Conservation (phyloP, 2,888 invertebrate species). For the Hemithea aestivaria region DNA sequence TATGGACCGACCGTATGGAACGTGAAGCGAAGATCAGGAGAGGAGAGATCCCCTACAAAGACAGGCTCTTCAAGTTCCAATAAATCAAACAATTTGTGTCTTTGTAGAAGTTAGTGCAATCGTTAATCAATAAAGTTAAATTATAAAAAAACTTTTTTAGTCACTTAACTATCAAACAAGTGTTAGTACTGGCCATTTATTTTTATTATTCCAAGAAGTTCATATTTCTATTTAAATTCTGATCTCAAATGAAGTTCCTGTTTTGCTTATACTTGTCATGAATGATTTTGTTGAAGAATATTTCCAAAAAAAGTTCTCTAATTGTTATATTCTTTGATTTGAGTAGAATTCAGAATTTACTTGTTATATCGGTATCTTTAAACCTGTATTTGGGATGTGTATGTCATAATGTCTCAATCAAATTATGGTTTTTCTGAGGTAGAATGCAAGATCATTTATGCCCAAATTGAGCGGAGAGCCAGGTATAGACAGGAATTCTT, state of each 20-base stretch:
- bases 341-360: too few relatives aligned
- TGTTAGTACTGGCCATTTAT: slow-evolving; percentile 1
- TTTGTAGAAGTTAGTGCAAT: slow-evolving; percentile 10
- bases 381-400: not conserved
- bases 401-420: slow-evolving; percentile 30
- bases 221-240: not conserved
- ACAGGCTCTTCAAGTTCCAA: slow-evolving; percentile 83
- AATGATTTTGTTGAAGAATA: too few relatives aligned
- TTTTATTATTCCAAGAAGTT: too few relatives aligned
- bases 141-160: slow-evolving; percentile 1
- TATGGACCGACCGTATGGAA: slow-evolving; percentile 72
- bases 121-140: slow-evolving; percentile 13
- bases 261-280: too few relatives aligned
- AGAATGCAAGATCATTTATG: slow-evolving; percentile 73
- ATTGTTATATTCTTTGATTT: too few relatives aligned
- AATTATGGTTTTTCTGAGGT: slow-evolving; percentile 71
- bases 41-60: slow-evolving; percentile 87
- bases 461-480: slow-evolving; percentile 79
- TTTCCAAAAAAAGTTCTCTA: too few relatives aligned
- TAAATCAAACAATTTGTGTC: slow-evolving; percentile 43
- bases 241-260: not conserved
- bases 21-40: slow-evolving; percentile 81
- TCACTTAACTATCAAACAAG: slow-evolving; percentile 4
- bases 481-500: slow-evolving; percentile 83
- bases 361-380: too few relatives aligned